Percentiles rank a stretch among this genome's conserved stretches.
Evolutionary conservation across 2,888 invertebrate species (phyloP).

Genomic region (Leuctra nigra): DNA sequence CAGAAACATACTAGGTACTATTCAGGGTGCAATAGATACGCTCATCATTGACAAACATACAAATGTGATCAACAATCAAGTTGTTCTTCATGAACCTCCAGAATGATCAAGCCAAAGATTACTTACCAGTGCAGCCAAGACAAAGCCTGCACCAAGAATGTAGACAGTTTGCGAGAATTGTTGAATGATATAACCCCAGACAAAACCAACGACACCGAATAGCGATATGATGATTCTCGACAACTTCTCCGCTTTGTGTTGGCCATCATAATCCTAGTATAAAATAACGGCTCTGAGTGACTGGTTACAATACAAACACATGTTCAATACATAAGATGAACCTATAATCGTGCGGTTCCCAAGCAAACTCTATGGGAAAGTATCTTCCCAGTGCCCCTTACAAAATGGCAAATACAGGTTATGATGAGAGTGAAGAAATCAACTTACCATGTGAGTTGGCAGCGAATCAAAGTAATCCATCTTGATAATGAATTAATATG

Average conservation of each 20-base stretch:
- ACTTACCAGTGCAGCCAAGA: conserved; percentile 73
- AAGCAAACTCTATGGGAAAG: background rate
- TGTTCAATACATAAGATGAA: conserved; percentile 21
- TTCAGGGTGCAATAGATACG: too few relatives aligned
- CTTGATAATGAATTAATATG: conserved; percentile 26
- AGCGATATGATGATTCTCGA: conserved; percentile 85
- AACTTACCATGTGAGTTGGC: conserved; percentile 42
- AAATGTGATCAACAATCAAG: too few relatives aligned
- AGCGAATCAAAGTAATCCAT: conserved; percentile 40
- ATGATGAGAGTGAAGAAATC: background rate
- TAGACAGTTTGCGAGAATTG: conserved; percentile 95
- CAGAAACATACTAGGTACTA: too few relatives aligned
- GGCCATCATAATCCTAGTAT: conserved; percentile 80
- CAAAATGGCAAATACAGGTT: too few relatives aligned
- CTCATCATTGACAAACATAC: too few relatives aligned
- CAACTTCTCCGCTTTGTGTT: conserved; percentile 80
- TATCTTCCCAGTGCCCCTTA: background rate
- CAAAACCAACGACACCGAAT: conserved; percentile 81
- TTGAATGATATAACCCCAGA: conserved; percentile 90
- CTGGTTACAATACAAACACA: too few relatives aligned
- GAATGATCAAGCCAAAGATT: too few relatives aligned
- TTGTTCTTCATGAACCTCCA: too few relatives aligned
- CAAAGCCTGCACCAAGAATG: conserved; percentile 85
- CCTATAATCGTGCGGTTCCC: conserved; percentile 1
- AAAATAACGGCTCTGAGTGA: too few relatives aligned